Evolutionary conservation across 2,888 invertebrate genomes (phyloP), one percentile per base, ranked within the genome.

Genomic region (Leptothorax acervorum): DNA sequence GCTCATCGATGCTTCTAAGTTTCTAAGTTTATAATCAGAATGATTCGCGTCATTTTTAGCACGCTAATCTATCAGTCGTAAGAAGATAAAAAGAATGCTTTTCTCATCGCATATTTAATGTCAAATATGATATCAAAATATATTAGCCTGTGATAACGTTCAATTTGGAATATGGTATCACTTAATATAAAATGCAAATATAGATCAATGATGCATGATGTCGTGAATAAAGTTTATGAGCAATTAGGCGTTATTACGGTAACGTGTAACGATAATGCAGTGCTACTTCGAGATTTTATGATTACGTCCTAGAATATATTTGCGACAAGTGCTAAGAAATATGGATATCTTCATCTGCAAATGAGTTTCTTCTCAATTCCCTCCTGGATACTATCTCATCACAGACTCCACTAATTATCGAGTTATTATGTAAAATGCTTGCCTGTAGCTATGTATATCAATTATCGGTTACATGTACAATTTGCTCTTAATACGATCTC

Each of bases 371-470:
- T 48, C 39, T 51, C 74, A 31, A 60, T 31, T 74, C 48, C 15
- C 4, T 60, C 57, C 39, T 31, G 12, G 11, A 1, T 55, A 60
- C 18, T 35, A 48, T 35, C 57, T 57, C 23, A 31, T 60, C 57
- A 57, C 3, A 45, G 70, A 39, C 39, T 48, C 4, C 8, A 35
- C 28, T 60, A 60, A 73, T 73, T 60, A 73, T 15, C 35, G 28
- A 74, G 60, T 81, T 60, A 81, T 73, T 74, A 79, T 8, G 48
- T 81, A 81, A 81, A 81, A 81, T 73, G 28, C 8, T 74, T 73
- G 48, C 18, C 12, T 39, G 18, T 45, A 66, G 28, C 35, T 79
- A 68, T 68, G 57, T 35, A 11, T 70, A 79, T 79, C 45, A 70
- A 73, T 79, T 45, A 73, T 79, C 57, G 8, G 11, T 23, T 48